Conservation (phyloP, 2,888 invertebrate genomes). For the Eupithecia subfuscata region DNA sequence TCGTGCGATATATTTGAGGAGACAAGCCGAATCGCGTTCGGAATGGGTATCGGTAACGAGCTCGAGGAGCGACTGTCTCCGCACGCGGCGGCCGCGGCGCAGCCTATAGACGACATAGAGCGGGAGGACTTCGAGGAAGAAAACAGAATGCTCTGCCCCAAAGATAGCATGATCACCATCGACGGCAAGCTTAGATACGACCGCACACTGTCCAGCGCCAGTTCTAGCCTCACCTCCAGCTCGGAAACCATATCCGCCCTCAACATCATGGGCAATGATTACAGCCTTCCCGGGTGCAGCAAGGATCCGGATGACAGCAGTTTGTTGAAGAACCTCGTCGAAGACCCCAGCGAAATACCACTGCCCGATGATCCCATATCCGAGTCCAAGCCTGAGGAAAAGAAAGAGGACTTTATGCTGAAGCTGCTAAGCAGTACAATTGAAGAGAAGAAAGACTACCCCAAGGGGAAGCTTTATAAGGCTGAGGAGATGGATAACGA, state of each 20-base stretch:
- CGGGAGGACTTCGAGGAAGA: conserved; percentile 79
- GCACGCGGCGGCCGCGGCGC: conserved; percentile 52
- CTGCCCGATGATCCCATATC: conserved; percentile 23
- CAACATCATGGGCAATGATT: conserved; percentile 63
- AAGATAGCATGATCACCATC: conserved; percentile 60
- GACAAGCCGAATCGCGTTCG: conserved; percentile 57
- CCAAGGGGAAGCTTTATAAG: conserved; percentile 77
- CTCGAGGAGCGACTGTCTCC: conserved; percentile 45
- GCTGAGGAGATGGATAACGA: conserved; percentile 54
- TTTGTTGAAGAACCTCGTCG: conserved; percentile 72
- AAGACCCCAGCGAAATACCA: conserved; percentile 40
- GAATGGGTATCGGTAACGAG: conserved; percentile 36
- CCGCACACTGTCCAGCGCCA: conserved; percentile 68
- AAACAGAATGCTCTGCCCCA: conserved; percentile 73
- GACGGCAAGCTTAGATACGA: conserved; percentile 69
- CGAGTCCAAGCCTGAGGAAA: conserved; percentile 47
- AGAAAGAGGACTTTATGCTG: conserved; percentile 76
- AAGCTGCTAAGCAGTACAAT: conserved; percentile 70
- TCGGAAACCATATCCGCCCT: conserved; percentile 75
- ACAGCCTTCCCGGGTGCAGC: conserved; percentile 73
- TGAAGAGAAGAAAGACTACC: conserved; percentile 73
- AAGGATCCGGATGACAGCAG: conserved; percentile 72
- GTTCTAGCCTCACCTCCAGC: conserved; percentile 73
- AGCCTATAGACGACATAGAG: conserved; percentile 75
- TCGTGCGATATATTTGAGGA: conserved; percentile 68